Evolutionary conservation across 1,140 invertebrate species (phyloP).

Genomic region (Mamestra configurata): DNA sequence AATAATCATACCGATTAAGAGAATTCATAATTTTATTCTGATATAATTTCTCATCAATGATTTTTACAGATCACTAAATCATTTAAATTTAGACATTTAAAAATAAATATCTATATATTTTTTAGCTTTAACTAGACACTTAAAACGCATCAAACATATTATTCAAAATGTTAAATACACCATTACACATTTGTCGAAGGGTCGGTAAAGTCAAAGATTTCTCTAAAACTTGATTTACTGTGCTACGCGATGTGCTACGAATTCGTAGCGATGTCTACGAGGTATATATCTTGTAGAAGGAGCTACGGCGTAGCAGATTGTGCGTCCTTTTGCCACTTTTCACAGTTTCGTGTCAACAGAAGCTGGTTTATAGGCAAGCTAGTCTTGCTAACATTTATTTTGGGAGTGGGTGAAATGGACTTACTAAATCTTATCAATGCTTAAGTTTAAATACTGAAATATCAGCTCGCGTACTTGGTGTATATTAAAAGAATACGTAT

Average conservation of each 20-base stretch:
- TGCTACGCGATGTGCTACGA: slow-evolving; percentile 44
- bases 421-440: no score
- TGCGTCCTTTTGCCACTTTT: neutral
- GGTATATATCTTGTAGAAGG: neutral
- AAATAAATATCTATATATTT: neutral
- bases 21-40: no score
- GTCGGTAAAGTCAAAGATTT: neutral
- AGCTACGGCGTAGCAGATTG: slow-evolving; percentile 12
- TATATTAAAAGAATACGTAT: no score
- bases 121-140: neutral
- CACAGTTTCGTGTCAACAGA: neutral
- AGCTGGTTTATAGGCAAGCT: neutral
- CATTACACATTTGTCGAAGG: slow-evolving; percentile 5
- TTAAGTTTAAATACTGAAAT: no score
- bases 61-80: neutral
- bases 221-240: slow-evolving; percentile 24
- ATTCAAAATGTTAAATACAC: slow-evolving; percentile 5
- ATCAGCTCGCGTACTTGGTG: no score
- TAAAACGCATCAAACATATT: neutral
- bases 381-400: neutral
- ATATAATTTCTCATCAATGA: no score
- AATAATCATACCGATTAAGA: no score
- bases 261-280: slow-evolving; percentile 28
- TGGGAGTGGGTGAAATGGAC: neutral
- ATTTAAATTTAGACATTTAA: no score